Evolutionary conservation across 2,888 invertebrate species (phyloP).

Genomic region (Drosophila subsilvestris): DNA sequence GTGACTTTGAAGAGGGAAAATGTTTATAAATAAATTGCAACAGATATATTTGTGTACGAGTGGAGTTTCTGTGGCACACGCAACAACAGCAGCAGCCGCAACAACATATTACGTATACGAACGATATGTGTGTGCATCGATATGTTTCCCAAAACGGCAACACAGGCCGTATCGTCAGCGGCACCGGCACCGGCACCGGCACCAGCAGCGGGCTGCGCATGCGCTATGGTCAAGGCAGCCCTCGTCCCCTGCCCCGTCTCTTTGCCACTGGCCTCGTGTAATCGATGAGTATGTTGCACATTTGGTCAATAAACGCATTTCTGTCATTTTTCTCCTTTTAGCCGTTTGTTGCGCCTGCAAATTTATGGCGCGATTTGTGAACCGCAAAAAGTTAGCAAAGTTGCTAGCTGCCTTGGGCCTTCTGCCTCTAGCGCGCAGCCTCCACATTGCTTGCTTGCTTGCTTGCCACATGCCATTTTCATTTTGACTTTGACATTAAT

Average conservation of each 20-base stretch:
- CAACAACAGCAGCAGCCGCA: constrained; percentile 42
- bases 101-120: constrained; percentile 72
- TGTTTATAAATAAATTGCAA: constrained; percentile 71
- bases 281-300: constrained; percentile 76
- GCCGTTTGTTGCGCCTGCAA: constrained; percentile 50
- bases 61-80: constrained; percentile 40
- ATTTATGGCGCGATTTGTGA: constrained; percentile 76
- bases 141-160: constrained; percentile 73
- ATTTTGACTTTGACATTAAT: constrained; percentile 79
- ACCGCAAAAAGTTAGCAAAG: constrained; percentile 19
- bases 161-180: constrained; percentile 11
- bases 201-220: constrained; percentile 41
- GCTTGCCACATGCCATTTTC: constrained; percentile 80
- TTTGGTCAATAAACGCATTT: constrained; percentile 80
- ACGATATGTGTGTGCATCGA: constrained; percentile 57
- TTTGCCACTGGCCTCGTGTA: constrained; percentile 53
- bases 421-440: not conserved
- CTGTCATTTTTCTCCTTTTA: constrained; percentile 71
- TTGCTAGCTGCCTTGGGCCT: constrained; percentile 14
- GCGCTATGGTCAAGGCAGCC: constrained; percentile 76
- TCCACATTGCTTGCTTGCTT: constrained; percentile 41
- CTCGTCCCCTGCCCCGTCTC: constrained; percentile 10
- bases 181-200: not conserved
- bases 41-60: constrained; percentile 61
- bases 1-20: constrained; percentile 57